phyloP scores from a whole-genome alignment of 2,113 vertebrate genomes.

The Mohoua ochrocephala region DNA sequence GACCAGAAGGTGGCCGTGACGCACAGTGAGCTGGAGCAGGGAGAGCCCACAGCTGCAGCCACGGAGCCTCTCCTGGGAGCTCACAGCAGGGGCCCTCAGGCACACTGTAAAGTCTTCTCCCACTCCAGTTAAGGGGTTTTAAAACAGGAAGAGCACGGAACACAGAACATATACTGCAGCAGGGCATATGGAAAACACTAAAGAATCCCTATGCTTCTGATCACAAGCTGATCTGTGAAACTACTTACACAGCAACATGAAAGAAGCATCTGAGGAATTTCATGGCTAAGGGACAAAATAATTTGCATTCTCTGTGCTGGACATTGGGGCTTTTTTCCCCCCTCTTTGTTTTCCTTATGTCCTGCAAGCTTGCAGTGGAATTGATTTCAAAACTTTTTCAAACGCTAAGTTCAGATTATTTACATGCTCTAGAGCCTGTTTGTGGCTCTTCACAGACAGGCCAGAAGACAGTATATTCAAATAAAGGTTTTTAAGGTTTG shows the following conservation, averaged over 20 bases:
- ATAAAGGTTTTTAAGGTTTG: neutral
- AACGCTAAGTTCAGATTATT: neutral
- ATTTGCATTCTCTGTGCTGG: neutral
- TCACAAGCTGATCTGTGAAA: neutral
- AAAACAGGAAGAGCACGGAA: neutral
- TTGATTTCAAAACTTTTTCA: neutral
- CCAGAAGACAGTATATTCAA: neutral
- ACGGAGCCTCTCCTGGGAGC: neutral
- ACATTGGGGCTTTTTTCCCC: fast-evolving
- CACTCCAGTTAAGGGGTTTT: neutral
- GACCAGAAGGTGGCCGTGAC: neutral
- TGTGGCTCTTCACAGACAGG: neutral
- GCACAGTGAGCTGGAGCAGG: neutral
- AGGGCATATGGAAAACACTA: neutral
- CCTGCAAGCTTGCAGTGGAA: neutral
- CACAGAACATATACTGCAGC: neutral
- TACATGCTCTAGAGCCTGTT: neutral
- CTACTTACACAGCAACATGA: neutral
- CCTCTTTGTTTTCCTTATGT: neutral
- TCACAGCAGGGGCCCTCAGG: neutral
- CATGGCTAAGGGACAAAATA: neutral
- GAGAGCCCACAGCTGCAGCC: neutral
- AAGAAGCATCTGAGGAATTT: neutral
- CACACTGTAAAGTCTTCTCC: neutral
- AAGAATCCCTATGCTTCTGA: neutral